phyloP scores from a whole-genome alignment of 2,888 invertebrate genomes.

The Ernsta delagoae region DNA sequence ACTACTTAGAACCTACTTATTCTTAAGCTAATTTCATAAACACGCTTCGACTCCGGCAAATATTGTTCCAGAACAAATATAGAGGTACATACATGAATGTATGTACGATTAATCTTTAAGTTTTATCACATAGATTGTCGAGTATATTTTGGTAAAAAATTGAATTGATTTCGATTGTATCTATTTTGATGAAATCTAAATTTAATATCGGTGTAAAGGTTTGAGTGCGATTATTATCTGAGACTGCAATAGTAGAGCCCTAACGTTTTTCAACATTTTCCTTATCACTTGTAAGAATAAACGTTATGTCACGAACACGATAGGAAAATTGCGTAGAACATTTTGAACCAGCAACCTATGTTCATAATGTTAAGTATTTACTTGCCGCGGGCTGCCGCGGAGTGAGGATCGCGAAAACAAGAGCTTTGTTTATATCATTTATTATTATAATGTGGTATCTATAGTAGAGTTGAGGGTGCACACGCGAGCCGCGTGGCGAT shows the following conservation, averaged over 20 bases:
- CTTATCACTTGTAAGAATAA: conserved; percentile 5
- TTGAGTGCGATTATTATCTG: conserved; percentile 7
- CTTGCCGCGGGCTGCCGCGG: not conserved
- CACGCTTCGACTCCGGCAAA: conserved; percentile 17
- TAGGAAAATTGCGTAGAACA: not conserved
- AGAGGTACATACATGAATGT: not conserved
- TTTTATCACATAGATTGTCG: not conserved
- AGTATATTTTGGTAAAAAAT: not conserved
- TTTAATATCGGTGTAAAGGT: not conserved
- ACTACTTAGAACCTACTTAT: conserved; percentile 19
- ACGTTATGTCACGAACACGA: conserved; percentile 1
- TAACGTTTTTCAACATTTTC: conserved; percentile 10
- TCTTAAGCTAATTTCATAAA: conserved; percentile 18
- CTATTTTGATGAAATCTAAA: not conserved
- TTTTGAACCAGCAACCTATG: not conserved
- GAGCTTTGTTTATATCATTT: conserved; percentile 63
- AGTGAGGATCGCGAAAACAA: conserved; percentile 57
- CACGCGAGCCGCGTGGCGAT: conserved; percentile 75
- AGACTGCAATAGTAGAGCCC: not conserved
- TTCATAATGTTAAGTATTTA: not conserved
- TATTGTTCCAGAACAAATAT: conserved; percentile 24
- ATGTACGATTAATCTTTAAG: not conserved
- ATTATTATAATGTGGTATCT: conserved; percentile 49
- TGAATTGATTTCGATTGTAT: not conserved
- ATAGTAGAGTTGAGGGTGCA: conserved; percentile 75